Evolutionary conservation across 2,113 vertebrate species (phyloP), one percentile per base, ranked within the genome.

Genomic region (Cyprinus carpio): DNA sequence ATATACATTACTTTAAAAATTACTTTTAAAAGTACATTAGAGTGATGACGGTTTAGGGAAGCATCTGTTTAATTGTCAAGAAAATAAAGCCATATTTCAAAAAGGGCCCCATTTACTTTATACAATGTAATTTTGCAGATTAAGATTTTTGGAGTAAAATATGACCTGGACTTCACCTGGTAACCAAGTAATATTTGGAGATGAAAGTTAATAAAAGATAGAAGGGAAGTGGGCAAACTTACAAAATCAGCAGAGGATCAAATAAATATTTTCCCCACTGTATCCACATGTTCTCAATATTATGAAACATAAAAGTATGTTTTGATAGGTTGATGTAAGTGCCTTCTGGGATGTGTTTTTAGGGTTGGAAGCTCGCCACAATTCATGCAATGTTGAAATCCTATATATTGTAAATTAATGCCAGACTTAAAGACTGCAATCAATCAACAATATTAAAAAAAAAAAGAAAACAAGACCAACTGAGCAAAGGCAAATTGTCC

Each of bases 291-390:
- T 81, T 65, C 60, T 67, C 79, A 31, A 67, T 51, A 29, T 67
- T 11, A 10, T 64, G n/a, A 79, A 58, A 40, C 13, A 75, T 54
- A 29, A 27, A 23, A 0, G 25, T 49, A 13, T 81, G 62, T 46
- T 81, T 65, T 67, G 9, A 46, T 81, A 58, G 62, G 64, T 46
- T 71, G 43, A 37, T 81, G 37, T 75, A 85, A 85, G 84, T 85
- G 84, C 84, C 84, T 85, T 81, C 54, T 58, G 58, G 76, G 76
- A 85, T 62, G 67, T 81, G 79, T 81, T 81, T 37, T 65, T 65
- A 64, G 13, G 13, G 7, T 62, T 64, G 56, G 58, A 79, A 15
- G 77, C 34, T 62, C 9, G 58, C 77, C 34, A 4, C 34, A 43
- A 43, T 37, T 27, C 34, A 80, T 65, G 74, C 46, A 7, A 75